phyloP scores from a whole-genome alignment of 2,888 invertebrate genomes.

The Agonopterix alstromeriana region DNA sequence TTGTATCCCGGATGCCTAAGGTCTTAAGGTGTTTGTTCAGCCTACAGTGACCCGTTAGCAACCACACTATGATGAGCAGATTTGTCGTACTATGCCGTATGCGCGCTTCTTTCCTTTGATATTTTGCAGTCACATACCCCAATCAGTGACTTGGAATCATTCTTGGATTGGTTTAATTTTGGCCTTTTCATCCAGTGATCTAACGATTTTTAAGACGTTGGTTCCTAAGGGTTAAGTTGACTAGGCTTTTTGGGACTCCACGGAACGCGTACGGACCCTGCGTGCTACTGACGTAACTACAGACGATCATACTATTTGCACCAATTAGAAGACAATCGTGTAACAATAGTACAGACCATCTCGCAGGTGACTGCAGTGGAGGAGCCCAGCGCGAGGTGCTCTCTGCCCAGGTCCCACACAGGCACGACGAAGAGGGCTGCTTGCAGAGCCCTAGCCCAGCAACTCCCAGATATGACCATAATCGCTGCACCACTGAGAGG shows the following conservation, averaged over 20 bases:
- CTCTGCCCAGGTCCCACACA: conserved; percentile 39
- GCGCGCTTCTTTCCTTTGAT: too few relatives aligned
- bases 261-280: not conserved
- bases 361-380: conserved; percentile 54
- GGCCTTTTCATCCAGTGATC: too few relatives aligned
- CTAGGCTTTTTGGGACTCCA: not conserved
- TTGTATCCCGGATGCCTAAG: too few relatives aligned
- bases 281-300: not conserved
- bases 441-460: conserved; percentile 31
- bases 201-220: too few relatives aligned
- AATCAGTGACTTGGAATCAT: too few relatives aligned
- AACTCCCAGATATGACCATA: conserved; percentile 35
- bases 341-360: conserved; percentile 41
- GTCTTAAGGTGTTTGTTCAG: too few relatives aligned
- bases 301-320: not conserved
- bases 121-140: too few relatives aligned
- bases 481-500: conserved; percentile 9
- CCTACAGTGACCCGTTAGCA: too few relatives aligned
- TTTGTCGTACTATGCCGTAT: too few relatives aligned
- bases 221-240: too few relatives aligned
- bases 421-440: conserved; percentile 38
- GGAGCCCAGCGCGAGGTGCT: conserved; percentile 55
- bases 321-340: conserved; percentile 1
- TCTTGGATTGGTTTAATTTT: too few relatives aligned
- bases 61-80: too few relatives aligned